Conservation (phyloP, 2,797 vertebrate genomes). For the Chromis chromis region DNA sequence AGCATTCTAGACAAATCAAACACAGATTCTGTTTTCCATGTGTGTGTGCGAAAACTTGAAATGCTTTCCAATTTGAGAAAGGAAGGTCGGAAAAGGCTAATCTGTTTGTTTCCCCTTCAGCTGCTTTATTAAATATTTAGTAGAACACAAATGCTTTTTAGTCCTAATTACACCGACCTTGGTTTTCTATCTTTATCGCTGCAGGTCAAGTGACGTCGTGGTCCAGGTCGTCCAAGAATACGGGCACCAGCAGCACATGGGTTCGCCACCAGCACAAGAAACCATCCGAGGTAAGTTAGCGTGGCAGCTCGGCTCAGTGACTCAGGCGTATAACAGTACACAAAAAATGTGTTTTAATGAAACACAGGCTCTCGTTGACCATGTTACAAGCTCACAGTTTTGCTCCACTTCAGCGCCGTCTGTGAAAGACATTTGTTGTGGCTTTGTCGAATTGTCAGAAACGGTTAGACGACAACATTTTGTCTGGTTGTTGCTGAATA, state of each 20-base stretch:
- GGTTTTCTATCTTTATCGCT: conserved; percentile 16
- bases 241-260: conserved; percentile 91
- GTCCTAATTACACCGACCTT: not conserved
- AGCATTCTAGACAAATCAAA: conserved; percentile 43
- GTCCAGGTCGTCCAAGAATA: conserved; percentile 92
- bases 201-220: conserved; percentile 92
- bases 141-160: not conserved
- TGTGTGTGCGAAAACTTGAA: conserved; percentile 6
- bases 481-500: conserved; percentile 18
- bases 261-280: conserved; percentile 93
- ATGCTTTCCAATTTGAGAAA: not conserved
- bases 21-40: conserved; percentile 18
- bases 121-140: too few species aligned
- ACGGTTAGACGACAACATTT: conserved; percentile 24
- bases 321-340: conserved; percentile 1
- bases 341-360: conserved; percentile 21
- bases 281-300: conserved; percentile 91
- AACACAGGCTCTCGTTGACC: conserved; percentile 23
- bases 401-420: conserved; percentile 17
- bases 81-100: not conserved
- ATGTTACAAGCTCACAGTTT: conserved; percentile 17
- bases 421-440: conserved; percentile 32
- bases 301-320: conserved; percentile 11
- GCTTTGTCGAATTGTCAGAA: conserved; percentile 22
- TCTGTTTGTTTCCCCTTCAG: not conserved